A percentile compares a stretch with the other conserved stretches of the same genome.
phyloP scores from a whole-genome alignment of 2,797 vertebrate genomes.

The Argyrosomus regius region DNA sequence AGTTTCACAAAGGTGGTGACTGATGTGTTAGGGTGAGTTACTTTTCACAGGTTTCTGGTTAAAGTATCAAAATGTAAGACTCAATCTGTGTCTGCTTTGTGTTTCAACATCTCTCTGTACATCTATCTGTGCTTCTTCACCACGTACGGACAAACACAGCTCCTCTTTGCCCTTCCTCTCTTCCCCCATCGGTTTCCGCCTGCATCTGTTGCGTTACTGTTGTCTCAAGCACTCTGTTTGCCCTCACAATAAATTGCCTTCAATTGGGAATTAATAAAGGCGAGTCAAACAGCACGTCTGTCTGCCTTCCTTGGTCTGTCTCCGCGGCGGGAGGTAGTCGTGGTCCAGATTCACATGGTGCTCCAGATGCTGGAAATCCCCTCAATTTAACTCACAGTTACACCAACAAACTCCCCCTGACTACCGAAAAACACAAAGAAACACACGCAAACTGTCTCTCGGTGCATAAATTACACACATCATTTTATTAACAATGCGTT shows the following conservation, averaged over 20 bases:
- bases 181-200: background rate
- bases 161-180: background rate
- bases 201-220: slow-evolving; percentile 27
- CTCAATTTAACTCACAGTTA: slow-evolving; percentile 59
- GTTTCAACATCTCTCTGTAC: background rate
- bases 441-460: background rate
- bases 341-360: slow-evolving; percentile 62
- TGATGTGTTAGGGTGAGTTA: background rate
- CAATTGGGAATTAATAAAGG: slow-evolving; percentile 37
- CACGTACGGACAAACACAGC: slow-evolving; percentile 5
- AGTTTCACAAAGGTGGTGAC: background rate
- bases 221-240: slow-evolving; percentile 41
- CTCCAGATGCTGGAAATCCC: slow-evolving; percentile 73
- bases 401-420: slow-evolving; percentile 45
- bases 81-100: background rate
- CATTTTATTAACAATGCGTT: slow-evolving; percentile 13
- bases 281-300: slow-evolving; percentile 11
- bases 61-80: slow-evolving; percentile 3
- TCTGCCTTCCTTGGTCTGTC: slow-evolving; percentile 26
- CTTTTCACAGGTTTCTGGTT: background rate
- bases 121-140: background rate
- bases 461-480: slow-evolving; percentile 18
- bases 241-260: slow-evolving; percentile 27
- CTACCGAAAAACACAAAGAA: slow-evolving; percentile 33
- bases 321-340: slow-evolving; percentile 41